These are phyloP conservation scores for Hypotaenidia philippensis DNA, from an alignment of 2,797 vertebrate genomes.

Conservation along the genomic window DNA sequence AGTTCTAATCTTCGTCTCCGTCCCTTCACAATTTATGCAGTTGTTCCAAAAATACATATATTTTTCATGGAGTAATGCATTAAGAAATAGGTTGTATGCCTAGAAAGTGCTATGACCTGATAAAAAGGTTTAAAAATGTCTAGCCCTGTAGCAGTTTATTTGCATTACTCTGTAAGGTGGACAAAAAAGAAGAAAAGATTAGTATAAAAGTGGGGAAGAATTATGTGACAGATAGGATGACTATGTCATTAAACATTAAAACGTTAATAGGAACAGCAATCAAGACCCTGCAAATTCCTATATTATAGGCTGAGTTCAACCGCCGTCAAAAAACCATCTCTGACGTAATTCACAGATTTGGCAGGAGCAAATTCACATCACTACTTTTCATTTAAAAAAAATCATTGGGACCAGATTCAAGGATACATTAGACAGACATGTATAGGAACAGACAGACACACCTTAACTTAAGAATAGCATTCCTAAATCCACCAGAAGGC, in stretches of 20 bases:
- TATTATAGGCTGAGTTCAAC: not conserved
- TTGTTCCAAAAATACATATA: not conserved
- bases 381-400: not conserved
- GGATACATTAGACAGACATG: not conserved
- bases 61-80: not conserved
- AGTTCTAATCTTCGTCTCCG: not conserved
- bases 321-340: not conserved
- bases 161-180: not conserved
- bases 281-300: not conserved
- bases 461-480: not conserved
- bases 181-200: not conserved
- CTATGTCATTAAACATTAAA: conserved; percentile 9
- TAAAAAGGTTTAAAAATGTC: conserved; percentile 47
- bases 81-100: conserved; percentile 5
- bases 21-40: not conserved
- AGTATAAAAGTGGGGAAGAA: not conserved
- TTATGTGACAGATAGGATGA: not conserved
- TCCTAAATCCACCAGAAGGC: not conserved
- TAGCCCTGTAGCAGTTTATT: conserved; percentile 31
- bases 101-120: conserved; percentile 5
- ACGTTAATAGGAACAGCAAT: not conserved
- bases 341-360: conserved; percentile 25
- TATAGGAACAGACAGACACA: not conserved
- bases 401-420: not conserved
- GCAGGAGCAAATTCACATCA: not conserved